Percentiles rank a stretch among this genome's conserved stretches.
Conservation (phyloP, 1,140 invertebrate genomes). For the Calliopsis andreniformis region DNA sequence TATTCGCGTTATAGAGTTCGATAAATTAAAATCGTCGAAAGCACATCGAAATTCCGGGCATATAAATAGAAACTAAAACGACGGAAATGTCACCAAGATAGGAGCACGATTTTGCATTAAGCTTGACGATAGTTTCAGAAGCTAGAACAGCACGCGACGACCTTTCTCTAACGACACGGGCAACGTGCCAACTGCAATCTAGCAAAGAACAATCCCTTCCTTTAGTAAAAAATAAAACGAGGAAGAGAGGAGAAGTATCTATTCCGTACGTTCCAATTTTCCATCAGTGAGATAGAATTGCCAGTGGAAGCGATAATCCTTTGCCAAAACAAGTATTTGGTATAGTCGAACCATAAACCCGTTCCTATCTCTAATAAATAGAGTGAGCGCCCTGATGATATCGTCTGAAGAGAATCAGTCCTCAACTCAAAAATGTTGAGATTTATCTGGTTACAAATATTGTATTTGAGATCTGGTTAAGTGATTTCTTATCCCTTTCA, state of each 20-base stretch:
- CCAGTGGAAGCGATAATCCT: too few species aligned
- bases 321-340: too few species aligned
- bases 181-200: constrained; percentile 13
- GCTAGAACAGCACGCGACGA: constrained; percentile 21
- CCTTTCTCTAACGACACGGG: constrained; percentile 1
- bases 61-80: constrained; percentile 11
- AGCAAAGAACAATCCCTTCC: neutral
- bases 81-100: constrained; percentile 9
- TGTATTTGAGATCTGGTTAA: too few species aligned
- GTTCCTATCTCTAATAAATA: too few species aligned
- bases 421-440: too few species aligned
- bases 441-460: too few species aligned
- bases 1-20: neutral
- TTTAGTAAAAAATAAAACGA: neutral
- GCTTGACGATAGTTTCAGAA: constrained; percentile 29
- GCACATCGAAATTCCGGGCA: neutral
- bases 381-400: too few species aligned
- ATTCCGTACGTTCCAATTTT: too few species aligned
- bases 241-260: neutral
- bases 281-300: too few species aligned
- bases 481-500: too few species aligned
- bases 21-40: constrained; percentile 18
- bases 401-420: too few species aligned
- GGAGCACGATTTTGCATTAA: constrained; percentile 17
- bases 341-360: too few species aligned